Percentiles rank a stretch among this genome's conserved stretches.
These are phyloP conservation scores for Phenganax stokvisi DNA, from an alignment of 92 coral and sea anemone species.

Conservation along the genomic window DNA sequence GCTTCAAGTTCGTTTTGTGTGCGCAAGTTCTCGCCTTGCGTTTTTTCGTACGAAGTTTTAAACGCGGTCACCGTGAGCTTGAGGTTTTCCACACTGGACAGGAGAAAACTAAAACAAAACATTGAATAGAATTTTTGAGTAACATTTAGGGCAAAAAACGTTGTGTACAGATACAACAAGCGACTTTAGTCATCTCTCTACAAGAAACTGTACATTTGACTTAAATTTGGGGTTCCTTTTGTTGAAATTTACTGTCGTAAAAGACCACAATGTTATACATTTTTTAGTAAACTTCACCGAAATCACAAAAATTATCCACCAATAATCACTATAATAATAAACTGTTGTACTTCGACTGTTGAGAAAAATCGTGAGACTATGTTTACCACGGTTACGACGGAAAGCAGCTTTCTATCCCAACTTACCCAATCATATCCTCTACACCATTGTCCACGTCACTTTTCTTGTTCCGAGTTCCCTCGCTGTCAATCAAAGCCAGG, in stretches of 20 bases:
- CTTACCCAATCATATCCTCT: slow-evolving; percentile 40
- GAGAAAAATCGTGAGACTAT: neutral
- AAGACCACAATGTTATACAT: too few species aligned
- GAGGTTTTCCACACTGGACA: slow-evolving; percentile 16
- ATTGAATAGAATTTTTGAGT: neutral
- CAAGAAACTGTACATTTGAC: too few species aligned
- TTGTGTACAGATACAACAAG: too few species aligned
- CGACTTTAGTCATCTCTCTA: too few species aligned
- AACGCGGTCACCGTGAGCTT: slow-evolving; percentile 35
- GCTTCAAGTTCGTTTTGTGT: slow-evolving; percentile 42
- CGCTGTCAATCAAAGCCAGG: slow-evolving; percentile 42
- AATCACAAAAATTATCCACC: too few species aligned
- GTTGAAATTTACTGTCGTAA: too few species aligned
- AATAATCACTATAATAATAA: neutral
- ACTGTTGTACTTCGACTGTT: neutral
- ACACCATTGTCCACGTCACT: slow-evolving; percentile 31
- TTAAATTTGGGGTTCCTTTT: too few species aligned
- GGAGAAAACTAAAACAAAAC: slow-evolving; percentile 11
- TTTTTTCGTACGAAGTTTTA: slow-evolving; percentile 32
- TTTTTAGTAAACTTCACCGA: too few species aligned
- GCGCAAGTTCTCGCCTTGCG: slow-evolving; percentile 35
- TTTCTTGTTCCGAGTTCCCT: slow-evolving; percentile 22
- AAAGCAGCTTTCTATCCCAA: slow-evolving; percentile 8
- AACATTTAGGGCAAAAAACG: too few species aligned
- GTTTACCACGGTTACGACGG: neutral